phyloP scores from a whole-genome alignment of 2,113 vertebrate genomes.

The Anguilla japonica region DNA sequence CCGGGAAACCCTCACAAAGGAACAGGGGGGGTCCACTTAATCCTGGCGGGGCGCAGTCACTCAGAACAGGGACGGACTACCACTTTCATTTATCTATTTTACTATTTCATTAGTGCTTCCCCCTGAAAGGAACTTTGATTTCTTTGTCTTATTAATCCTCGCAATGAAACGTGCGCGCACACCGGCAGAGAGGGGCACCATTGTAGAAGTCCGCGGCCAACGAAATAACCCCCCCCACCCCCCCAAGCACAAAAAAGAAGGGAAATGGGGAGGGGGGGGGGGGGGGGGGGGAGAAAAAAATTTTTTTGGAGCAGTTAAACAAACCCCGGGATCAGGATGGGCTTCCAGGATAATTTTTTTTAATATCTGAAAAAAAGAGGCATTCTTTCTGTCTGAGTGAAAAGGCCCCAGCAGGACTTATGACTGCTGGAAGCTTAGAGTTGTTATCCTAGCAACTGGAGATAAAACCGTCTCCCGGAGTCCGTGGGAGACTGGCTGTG shows the following conservation, averaged over 20 bases:
- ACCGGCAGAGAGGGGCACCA: constrained; percentile 15
- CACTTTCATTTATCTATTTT: constrained; percentile 49
- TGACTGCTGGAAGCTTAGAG: constrained; percentile 59
- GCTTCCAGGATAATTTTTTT: constrained; percentile 44
- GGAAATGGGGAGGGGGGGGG: background rate
- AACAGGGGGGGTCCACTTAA: constrained; percentile 70
- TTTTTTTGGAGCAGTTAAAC: constrained; percentile 29
- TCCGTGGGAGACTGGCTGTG: constrained; percentile 61
- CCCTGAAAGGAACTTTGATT: constrained; percentile 37
- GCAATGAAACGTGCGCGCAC: constrained; percentile 54
- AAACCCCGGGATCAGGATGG: constrained; percentile 32
- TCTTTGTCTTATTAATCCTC: constrained; percentile 60
- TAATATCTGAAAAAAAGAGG: constrained; percentile 42
- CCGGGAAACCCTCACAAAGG: constrained; percentile 65
- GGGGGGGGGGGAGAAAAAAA: background rate
- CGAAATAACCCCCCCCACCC: background rate
- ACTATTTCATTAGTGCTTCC: constrained; percentile 60
- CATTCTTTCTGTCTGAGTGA: constrained; percentile 46
- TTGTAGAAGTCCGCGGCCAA: constrained; percentile 22
- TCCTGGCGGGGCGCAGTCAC: constrained; percentile 54
- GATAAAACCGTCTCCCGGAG: constrained; percentile 58
- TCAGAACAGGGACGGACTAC: constrained; percentile 44
- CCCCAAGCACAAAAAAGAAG: constrained; percentile 1
- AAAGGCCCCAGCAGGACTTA: constrained; percentile 49
- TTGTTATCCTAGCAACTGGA: constrained; percentile 64